phyloP scores from a whole-genome alignment of 2,113 vertebrate species.

The Indicator maculatus region DNA sequence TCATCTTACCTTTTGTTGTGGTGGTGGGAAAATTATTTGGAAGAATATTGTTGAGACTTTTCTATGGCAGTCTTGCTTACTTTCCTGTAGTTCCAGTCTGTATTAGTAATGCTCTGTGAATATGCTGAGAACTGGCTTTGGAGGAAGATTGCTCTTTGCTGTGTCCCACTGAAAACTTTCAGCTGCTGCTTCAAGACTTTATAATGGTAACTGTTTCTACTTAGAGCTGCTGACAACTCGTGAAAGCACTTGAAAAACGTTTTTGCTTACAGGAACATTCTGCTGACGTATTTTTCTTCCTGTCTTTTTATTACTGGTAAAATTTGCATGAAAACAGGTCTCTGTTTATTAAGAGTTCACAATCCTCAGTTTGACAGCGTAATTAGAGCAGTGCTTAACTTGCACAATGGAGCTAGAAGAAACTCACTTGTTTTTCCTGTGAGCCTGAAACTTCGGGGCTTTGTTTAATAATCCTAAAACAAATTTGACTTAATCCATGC shows the following conservation, averaged over 20 bases:
- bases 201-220: slow-evolving; percentile 1
- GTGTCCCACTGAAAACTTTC: not conserved
- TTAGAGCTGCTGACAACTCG: slow-evolving; percentile 46
- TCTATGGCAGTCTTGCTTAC: not conserved
- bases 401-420: not conserved
- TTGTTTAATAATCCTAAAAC: not conserved
- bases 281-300: slow-evolving; percentile 60
- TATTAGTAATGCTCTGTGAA: not conserved
- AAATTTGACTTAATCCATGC: not conserved
- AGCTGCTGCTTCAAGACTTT: not conserved
- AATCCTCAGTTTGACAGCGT: slow-evolving; percentile 28
- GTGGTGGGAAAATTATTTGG: not conserved
- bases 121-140: not conserved
- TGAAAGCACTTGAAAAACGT: slow-evolving; percentile 61
- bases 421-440: not conserved
- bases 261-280: slow-evolving; percentile 63
- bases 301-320: slow-evolving; percentile 46
- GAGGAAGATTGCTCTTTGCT: not conserved
- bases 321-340: slow-evolving; percentile 68
- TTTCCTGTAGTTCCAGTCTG: not conserved
- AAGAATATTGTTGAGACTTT: slow-evolving; percentile 4
- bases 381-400: slow-evolving; percentile 12
- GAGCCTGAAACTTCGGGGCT: not conserved
- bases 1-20: not conserved
- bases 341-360: slow-evolving; percentile 55